phyloP scores from a whole-genome alignment of 1,140 invertebrate species.

The Caenorhabditis brenneri region DNA sequence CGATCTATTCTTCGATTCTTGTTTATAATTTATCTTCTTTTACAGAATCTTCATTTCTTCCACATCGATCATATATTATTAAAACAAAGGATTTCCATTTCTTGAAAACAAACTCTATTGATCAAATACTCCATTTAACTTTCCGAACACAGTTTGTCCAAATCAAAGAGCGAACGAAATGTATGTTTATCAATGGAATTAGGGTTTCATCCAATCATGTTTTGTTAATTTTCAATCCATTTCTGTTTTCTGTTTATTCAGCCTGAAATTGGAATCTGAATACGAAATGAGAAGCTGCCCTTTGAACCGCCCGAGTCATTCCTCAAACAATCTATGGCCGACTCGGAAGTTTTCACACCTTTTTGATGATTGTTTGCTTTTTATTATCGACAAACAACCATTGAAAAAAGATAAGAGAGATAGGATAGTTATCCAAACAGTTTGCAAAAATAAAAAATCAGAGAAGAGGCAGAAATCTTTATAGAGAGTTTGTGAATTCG shows the following conservation, averaged over 20 bases:
- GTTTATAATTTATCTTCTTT: no score
- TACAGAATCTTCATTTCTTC: no score
- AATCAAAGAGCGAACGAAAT: background rate
- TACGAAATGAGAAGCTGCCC: background rate
- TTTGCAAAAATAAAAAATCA: background rate
- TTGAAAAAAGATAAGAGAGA: background rate
- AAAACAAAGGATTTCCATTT: background rate
- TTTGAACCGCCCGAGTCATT: conserved; percentile 6
- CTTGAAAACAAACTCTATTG: background rate
- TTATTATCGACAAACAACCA: conserved; percentile 27
- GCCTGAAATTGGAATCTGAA: conserved; percentile 9
- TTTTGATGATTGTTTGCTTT: conserved; percentile 22
- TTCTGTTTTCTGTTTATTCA: background rate
- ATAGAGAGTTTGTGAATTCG: background rate
- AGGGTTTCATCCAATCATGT: background rate
- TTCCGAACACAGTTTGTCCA: background rate
- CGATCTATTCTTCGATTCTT: no score
- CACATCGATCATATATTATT: no score
- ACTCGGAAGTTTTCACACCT: conserved; percentile 34
- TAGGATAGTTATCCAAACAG: conserved; percentile 14
- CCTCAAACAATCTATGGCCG: conserved; percentile 37
- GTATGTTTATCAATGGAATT: background rate
- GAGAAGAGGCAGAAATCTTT: background rate
- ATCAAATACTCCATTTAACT: background rate
- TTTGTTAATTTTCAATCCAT: background rate